A percentile compares a stretch with the other conserved stretches of the same genome.
Conservation (phyloP, 2,888 invertebrate species). For the Ptychoptera contaminata region DNA sequence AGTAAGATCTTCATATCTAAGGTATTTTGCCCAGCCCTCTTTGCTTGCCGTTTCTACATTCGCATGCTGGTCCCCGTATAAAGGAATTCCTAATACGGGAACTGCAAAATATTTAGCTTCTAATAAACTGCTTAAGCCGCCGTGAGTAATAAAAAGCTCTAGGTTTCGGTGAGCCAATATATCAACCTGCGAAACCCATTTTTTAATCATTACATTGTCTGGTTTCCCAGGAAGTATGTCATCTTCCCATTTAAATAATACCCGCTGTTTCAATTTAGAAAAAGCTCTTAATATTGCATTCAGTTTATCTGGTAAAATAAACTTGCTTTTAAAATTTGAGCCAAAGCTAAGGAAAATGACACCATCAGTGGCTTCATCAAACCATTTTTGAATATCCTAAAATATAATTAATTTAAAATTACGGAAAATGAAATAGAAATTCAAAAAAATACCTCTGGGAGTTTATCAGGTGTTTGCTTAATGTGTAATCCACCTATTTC, state of each 20-base stretch:
- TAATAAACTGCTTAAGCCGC: slow-evolving; percentile 33
- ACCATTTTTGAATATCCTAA: slow-evolving; percentile 23
- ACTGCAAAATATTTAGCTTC: slow-evolving; percentile 33
- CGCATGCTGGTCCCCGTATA: slow-evolving; percentile 34
- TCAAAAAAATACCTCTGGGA: slow-evolving; percentile 15
- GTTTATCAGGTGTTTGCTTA: slow-evolving; percentile 18
- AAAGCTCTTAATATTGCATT: slow-evolving; percentile 6
- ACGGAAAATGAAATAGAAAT: not conserved
- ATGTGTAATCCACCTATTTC: slow-evolving; percentile 30
- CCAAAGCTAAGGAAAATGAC: slow-evolving; percentile 35
- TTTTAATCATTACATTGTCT: slow-evolving; percentile 24
- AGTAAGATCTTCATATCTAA: slow-evolving; percentile 23
- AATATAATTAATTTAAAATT: not conserved
- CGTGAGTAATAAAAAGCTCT: slow-evolving; percentile 32
- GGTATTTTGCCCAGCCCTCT: slow-evolving; percentile 27
- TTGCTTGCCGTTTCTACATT: slow-evolving; percentile 31
- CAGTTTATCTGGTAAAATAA: slow-evolving; percentile 14
- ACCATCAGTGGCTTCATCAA: slow-evolving; percentile 29
- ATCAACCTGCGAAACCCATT: slow-evolving; percentile 34
- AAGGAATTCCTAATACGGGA: slow-evolving; percentile 35
- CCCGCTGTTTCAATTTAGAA: slow-evolving; percentile 8
- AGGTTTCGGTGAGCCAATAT: slow-evolving; percentile 32
- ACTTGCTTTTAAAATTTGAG: slow-evolving; percentile 22
- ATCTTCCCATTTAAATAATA: slow-evolving; percentile 10
- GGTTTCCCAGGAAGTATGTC: slow-evolving; percentile 20